A percentile compares a stretch with the other conserved stretches of the same genome.
phyloP scores from a whole-genome alignment of 1,140 invertebrate genomes.

The Drosophila varians region DNA sequence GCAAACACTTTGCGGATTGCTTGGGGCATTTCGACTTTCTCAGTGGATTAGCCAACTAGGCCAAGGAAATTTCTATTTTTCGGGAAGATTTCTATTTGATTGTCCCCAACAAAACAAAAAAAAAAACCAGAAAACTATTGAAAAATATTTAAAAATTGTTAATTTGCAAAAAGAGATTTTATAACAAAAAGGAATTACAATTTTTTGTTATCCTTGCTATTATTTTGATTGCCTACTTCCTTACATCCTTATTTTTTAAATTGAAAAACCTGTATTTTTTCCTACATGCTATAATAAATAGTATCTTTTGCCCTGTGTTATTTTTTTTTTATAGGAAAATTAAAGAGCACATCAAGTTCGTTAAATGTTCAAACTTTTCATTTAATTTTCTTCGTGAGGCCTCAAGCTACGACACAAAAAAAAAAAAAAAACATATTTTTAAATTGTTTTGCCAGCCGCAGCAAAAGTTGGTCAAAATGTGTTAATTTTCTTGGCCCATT shows the following conservation, averaged over 20 bases:
- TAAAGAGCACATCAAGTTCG: conserved; percentile 14
- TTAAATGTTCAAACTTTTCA: conserved; percentile 12
- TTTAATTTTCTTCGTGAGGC: conserved; percentile 2
- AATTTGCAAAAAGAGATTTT: no score
- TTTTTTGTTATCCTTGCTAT: no score
- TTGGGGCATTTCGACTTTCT: conserved; percentile 3
- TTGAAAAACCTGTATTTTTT: no score
- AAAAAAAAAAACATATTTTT: conserved; percentile 46
- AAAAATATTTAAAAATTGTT: no score
- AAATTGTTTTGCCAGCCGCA: conserved; percentile 64
- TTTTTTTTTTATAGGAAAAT: background rate
- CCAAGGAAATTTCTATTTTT: background rate
- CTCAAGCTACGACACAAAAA: background rate
- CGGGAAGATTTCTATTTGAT: background rate
- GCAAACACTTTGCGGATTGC: background rate
- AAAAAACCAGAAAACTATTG: no score
- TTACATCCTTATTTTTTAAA: no score
- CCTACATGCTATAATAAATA: no score
- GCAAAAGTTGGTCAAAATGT: conserved; percentile 58
- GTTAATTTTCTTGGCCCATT: conserved; percentile 67
- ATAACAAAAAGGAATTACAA: no score
- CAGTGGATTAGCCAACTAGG: conserved; percentile 7
- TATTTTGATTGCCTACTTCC: no score
- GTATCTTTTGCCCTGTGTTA: no score
- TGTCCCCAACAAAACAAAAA: no score